phyloP scores from a whole-genome alignment of 2,888 invertebrate species.

The Cylindroiulus punctatus region DNA sequence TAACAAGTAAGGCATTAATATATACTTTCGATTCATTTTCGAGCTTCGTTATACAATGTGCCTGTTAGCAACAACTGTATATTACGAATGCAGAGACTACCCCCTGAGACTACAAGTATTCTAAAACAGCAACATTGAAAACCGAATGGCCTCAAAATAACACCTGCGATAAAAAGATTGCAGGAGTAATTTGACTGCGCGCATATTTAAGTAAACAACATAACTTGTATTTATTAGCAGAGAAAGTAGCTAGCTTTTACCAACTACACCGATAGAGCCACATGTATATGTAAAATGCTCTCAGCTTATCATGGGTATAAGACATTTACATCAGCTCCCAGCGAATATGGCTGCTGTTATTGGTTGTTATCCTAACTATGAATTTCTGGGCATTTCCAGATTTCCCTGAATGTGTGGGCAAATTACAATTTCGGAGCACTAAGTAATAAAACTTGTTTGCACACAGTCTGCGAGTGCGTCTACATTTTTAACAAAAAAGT shows the following conservation, averaged over 20 bases:
- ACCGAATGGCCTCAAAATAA: background rate
- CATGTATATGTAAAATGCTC: no score
- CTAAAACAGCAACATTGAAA: background rate
- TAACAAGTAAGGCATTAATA: slow-evolving; percentile 33
- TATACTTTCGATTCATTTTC: slow-evolving; percentile 31
- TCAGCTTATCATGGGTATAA: background rate
- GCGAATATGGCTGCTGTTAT: slow-evolving; percentile 3
- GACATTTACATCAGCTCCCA: background rate
- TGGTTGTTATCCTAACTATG: background rate
- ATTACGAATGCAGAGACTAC: background rate
- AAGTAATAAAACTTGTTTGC: background rate
- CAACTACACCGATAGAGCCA: background rate
- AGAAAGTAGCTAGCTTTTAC: background rate
- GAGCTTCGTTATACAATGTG: slow-evolving; percentile 7
- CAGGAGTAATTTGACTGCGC: background rate
- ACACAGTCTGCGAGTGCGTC: background rate
- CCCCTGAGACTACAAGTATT: background rate
- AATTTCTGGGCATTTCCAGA: background rate
- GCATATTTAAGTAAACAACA: background rate
- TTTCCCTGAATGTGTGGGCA: background rate
- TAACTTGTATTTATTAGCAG: background rate
- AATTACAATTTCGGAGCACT: no score
- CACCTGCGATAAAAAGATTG: background rate
- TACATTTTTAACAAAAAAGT: background rate
- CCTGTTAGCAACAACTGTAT: background rate